phyloP scores from a whole-genome alignment of 1,140 invertebrate species.

The Homalodisca vitripennis region DNA sequence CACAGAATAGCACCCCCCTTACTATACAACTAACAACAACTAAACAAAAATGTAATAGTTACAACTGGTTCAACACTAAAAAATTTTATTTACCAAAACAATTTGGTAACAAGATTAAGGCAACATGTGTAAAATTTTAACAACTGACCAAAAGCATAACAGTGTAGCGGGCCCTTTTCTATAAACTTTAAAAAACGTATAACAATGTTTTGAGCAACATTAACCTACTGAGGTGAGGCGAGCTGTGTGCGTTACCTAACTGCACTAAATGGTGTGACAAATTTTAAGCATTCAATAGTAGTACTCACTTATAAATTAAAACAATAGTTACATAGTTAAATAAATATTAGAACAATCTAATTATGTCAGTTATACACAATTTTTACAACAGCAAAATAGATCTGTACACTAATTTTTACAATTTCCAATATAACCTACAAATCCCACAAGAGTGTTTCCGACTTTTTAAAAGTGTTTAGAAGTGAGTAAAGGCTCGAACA shows the following conservation, averaged over 20 bases:
- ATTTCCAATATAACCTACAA: not conserved
- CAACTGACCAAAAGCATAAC: conserved; percentile 16
- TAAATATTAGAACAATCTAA: conserved; percentile 23
- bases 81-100: conserved; percentile 20
- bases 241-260: conserved; percentile 12
- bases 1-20: conserved; percentile 22
- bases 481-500: not conserved
- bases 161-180: not conserved
- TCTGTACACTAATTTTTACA: conserved; percentile 23
- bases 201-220: conserved; percentile 25
- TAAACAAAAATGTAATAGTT: conserved; percentile 15
- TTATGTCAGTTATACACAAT: conserved; percentile 8
- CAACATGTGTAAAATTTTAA: conserved; percentile 19
- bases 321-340: conserved; percentile 8
- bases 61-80: not conserved
- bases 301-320: not conserved
- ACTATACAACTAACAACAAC: conserved; percentile 27
- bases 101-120: conserved; percentile 22
- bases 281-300: not conserved
- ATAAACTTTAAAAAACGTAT: conserved; percentile 22
- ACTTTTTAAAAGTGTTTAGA: not conserved
- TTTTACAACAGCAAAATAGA: conserved; percentile 19
- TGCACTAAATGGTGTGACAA: not conserved
- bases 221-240: conserved; percentile 5
- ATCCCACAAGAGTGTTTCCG: not conserved